These are phyloP conservation scores for Phrynocephalus guinanensis DNA, from an alignment of 2,797 vertebrate genomes.

Conservation along the genomic window DNA sequence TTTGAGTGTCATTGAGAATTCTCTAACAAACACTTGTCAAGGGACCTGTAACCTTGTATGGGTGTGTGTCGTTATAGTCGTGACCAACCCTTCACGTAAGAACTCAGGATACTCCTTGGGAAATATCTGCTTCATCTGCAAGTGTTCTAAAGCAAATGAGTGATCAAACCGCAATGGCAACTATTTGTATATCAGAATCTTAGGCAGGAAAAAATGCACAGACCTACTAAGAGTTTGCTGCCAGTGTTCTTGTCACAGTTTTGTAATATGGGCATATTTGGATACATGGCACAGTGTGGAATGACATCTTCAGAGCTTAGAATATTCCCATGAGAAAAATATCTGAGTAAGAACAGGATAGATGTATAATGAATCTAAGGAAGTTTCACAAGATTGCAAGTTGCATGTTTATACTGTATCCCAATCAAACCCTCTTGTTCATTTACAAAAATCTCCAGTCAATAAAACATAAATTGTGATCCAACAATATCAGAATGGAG, in stretches of 20 bases:
- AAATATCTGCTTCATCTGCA: constrained; percentile 28
- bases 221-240: neutral
- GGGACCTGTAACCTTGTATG: constrained; percentile 1
- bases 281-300: neutral
- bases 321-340: no score
- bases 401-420: no score
- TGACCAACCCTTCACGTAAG: no score
- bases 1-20: constrained; percentile 12
- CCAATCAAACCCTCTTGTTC: no score
- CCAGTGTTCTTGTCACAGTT: neutral
- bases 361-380: neutral
- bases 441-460: no score
- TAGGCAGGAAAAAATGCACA: neutral
- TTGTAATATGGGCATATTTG: neutral
- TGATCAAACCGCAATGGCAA: neutral
- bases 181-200: neutral
- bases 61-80: no score
- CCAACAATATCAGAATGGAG: no score
- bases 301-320: no score
- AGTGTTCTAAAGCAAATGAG: neutral
- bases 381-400: neutral
- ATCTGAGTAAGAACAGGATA: neutral
- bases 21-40: constrained; percentile 29
- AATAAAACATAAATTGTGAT: no score
- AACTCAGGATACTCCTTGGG: neutral